Conservation (phyloP, 2,797 vertebrate genomes). For the Danio kyathit region DNA sequence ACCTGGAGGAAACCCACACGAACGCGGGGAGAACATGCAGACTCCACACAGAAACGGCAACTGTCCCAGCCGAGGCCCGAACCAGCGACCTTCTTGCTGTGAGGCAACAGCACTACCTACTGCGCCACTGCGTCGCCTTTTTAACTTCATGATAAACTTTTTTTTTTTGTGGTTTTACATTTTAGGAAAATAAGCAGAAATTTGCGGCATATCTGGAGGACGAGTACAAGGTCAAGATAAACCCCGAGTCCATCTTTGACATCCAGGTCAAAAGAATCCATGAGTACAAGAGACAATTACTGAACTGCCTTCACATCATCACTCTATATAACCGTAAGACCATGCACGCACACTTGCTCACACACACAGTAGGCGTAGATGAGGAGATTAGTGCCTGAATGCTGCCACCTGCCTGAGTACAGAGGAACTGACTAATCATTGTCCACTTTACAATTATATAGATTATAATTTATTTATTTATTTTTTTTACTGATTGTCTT, state of each 20-base stretch:
- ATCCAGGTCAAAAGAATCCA: conserved; percentile 90
- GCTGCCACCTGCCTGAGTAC: conserved; percentile 35
- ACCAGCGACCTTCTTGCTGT: too few relatives aligned
- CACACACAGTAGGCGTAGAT: not conserved
- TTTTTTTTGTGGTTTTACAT: conserved; percentile 2
- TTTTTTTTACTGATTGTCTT: too few relatives aligned
- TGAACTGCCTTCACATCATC: conserved; percentile 86
- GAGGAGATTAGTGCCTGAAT: not conserved
- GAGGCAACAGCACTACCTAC: too few relatives aligned
- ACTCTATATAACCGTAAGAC: conserved; percentile 86
- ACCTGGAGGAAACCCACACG: too few relatives aligned
- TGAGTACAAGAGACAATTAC: conserved; percentile 88
- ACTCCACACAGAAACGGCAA: too few relatives aligned
- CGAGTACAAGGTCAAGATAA: conserved; percentile 86
- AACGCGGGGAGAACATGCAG: too few relatives aligned
- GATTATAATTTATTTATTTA: too few relatives aligned
- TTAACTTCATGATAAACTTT: not conserved
- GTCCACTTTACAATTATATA: not conserved
- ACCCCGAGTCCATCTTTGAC: conserved; percentile 85
- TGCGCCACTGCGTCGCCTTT: too few relatives aligned
- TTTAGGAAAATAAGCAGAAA: conserved; percentile 88
- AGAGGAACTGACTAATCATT: not conserved
- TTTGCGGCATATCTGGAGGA: conserved; percentile 83
- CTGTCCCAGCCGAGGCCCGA: too few relatives aligned
- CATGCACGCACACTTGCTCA: too few relatives aligned